Conservation (phyloP, 2,888 invertebrate genomes). For the Lottia scabra region DNA sequence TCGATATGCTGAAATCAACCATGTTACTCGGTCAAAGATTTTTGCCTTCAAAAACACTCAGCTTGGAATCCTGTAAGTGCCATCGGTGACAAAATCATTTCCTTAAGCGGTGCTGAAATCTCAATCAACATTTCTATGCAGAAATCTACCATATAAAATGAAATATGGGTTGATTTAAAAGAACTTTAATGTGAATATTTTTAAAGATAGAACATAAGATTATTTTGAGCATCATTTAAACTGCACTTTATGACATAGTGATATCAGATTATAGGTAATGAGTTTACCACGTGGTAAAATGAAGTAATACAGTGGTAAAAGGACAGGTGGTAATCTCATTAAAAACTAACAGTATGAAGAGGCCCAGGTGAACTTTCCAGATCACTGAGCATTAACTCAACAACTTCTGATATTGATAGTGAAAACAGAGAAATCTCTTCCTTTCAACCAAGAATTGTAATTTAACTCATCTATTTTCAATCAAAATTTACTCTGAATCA, state of each 20-base stretch:
- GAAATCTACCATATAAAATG: too few species aligned
- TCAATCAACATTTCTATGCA: too few species aligned
- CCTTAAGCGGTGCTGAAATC: too few species aligned
- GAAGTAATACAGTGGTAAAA: neutral
- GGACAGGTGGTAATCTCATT: constrained; percentile 1
- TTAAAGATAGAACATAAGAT: neutral
- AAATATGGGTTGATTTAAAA: too few species aligned
- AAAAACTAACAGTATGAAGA: neutral
- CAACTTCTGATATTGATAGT: neutral
- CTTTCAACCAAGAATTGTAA: neutral
- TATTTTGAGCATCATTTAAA: constrained; percentile 1
- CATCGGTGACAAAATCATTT: too few species aligned
- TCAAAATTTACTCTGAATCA: too few species aligned
- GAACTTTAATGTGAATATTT: neutral
- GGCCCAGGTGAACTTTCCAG: constrained; percentile 1
- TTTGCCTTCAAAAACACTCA: too few species aligned
- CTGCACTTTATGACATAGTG: neutral
- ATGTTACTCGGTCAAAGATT: too few species aligned
- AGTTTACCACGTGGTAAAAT: neutral
- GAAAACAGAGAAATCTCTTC: neutral
- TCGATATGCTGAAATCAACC: too few species aligned
- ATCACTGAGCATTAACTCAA: neutral
- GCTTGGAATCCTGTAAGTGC: too few species aligned
- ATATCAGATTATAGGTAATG: neutral
- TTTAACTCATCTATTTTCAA: too few species aligned